A percentile compares a stretch with the other conserved stretches of the same genome.
phyloP scores from a whole-genome alignment of 2,888 invertebrate genomes.

The Gasteruption jaculator region DNA sequence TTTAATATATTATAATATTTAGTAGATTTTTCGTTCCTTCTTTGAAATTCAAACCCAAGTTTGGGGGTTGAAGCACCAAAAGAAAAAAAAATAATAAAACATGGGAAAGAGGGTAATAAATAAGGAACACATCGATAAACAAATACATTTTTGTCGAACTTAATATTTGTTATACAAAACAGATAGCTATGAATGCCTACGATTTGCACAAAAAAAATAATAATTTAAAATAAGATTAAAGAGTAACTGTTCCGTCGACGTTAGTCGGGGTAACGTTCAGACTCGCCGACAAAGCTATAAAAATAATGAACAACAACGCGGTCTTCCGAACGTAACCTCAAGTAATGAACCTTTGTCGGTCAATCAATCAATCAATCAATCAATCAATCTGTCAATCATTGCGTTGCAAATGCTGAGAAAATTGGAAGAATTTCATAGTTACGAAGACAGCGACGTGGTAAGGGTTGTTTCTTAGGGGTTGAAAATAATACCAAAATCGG shows the following conservation, averaged over 20 bases:
- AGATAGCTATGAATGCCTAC: conserved; percentile 30
- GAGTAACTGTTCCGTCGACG: conserved; percentile 27
- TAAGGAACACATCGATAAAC: background rate
- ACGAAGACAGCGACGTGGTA: too few species aligned
- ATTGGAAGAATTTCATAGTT: too few species aligned
- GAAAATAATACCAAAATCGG: too few species aligned
- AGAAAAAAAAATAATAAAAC: too few species aligned
- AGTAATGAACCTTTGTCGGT: conserved; percentile 34
- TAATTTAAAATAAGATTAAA: conserved; percentile 31
- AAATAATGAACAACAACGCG: conserved; percentile 28
- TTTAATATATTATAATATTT: too few species aligned
- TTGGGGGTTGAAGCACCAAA: too few species aligned
- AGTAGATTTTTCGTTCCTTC: too few species aligned
- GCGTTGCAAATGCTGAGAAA: too few species aligned
- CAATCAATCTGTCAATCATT: too few species aligned
- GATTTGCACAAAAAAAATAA: conserved; percentile 26
- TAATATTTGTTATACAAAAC: conserved; percentile 39
- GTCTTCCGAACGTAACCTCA: conserved; percentile 38
- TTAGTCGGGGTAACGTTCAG: conserved; percentile 39
- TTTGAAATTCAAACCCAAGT: too few species aligned
- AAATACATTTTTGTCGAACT: conserved; percentile 17
- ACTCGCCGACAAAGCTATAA: conserved; percentile 18
- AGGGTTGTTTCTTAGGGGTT: too few species aligned
- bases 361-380: too few species aligned
- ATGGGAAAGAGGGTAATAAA: conserved; percentile 1